Evolutionary conservation across 2,888 invertebrate genomes (phyloP).

Genomic region (Nomada ruficornis): DNA sequence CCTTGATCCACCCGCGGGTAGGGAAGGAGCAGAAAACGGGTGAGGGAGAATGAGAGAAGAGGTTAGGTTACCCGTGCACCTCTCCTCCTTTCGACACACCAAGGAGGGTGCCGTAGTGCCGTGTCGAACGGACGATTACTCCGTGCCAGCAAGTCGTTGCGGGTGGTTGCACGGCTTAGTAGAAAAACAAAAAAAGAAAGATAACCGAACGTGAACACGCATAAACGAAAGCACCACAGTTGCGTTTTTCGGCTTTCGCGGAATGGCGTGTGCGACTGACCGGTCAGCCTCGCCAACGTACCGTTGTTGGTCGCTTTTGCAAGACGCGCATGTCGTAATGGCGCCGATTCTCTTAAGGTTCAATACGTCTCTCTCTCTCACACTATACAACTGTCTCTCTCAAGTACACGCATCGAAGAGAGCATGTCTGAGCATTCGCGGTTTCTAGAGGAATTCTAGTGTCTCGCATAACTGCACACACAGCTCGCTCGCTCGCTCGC

Average conservation of each 20-base stretch:
- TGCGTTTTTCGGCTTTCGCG: conserved; percentile 69
- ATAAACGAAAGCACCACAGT: conserved; percentile 29
- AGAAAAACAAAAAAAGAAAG: conserved; percentile 15
- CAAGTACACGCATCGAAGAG: conserved; percentile 45
- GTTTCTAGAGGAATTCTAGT: conserved; percentile 53
- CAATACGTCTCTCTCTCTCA: conserved; percentile 38
- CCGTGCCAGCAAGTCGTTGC: conserved; percentile 60
- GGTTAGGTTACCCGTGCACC: conserved; percentile 69
- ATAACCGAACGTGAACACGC: conserved; percentile 16
- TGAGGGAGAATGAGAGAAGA: conserved; percentile 59
- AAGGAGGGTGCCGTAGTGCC: conserved; percentile 59
- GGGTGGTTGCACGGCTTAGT: conserved; percentile 51
- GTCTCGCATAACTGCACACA: conserved; percentile 34
- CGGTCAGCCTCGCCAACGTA: conserved; percentile 67
- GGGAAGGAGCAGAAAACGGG: conserved; percentile 59
- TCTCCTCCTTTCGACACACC: conserved; percentile 66
- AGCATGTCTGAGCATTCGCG: conserved; percentile 40
- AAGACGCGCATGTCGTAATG: conserved; percentile 81
- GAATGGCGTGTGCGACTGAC: conserved; percentile 73
- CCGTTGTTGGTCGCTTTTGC: conserved; percentile 69
- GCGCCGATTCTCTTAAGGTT: conserved; percentile 74
- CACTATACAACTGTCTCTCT: conserved; percentile 39
- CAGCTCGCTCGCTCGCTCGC: neutral
- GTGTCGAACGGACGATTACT: conserved; percentile 67
- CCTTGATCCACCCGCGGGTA: conserved; percentile 66